A percentile compares a stretch with the other conserved stretches of the same genome.
phyloP scores from a whole-genome alignment of 2,113 vertebrate species.

The Myocastor coypus region DNA sequence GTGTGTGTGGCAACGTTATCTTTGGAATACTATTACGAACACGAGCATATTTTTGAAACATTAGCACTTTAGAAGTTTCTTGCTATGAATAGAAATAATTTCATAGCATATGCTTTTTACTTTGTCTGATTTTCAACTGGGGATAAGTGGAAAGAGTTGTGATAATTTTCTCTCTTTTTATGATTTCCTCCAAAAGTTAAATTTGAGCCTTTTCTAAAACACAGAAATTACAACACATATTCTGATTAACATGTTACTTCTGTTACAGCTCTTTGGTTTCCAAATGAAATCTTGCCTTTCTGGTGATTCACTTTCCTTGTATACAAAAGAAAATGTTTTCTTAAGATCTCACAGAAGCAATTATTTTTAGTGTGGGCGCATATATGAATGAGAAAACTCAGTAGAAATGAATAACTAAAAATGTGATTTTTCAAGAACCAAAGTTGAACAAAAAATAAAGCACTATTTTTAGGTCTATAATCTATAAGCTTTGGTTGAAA shows the following conservation, averaged over 20 bases:
- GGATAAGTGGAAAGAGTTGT: constrained; percentile 63
- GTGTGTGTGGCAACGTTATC: background rate
- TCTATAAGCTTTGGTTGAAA: background rate
- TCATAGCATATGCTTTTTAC: constrained; percentile 65
- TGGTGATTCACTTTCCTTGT: constrained; percentile 70
- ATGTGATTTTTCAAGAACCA: constrained; percentile 8
- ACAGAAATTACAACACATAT: constrained; percentile 58
- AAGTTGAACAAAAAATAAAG: constrained; percentile 59
- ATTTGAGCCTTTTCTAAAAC: constrained; percentile 72
- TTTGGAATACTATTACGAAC: constrained; percentile 60
- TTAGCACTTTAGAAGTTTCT: constrained; percentile 63
- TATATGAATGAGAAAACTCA: constrained; percentile 57
- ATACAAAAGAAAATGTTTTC: constrained; percentile 66
- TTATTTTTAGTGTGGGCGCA: constrained; percentile 65
- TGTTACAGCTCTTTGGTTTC: constrained; percentile 63
- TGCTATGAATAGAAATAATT: constrained; percentile 70
- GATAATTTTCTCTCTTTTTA: constrained; percentile 71
- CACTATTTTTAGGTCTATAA: constrained; percentile 43
- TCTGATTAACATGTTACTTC: constrained; percentile 73
- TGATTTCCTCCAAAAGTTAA: constrained; percentile 76
- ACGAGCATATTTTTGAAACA: constrained; percentile 52
- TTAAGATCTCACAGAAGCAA: constrained; percentile 66
- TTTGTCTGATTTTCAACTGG: constrained; percentile 68
- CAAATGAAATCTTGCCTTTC: constrained; percentile 65
- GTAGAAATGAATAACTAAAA: constrained; percentile 51